Evolutionary conservation across 1,140 invertebrate genomes (phyloP), one percentile per base, ranked within the genome.

Genomic region (Palaemon carinicauda): DNA sequence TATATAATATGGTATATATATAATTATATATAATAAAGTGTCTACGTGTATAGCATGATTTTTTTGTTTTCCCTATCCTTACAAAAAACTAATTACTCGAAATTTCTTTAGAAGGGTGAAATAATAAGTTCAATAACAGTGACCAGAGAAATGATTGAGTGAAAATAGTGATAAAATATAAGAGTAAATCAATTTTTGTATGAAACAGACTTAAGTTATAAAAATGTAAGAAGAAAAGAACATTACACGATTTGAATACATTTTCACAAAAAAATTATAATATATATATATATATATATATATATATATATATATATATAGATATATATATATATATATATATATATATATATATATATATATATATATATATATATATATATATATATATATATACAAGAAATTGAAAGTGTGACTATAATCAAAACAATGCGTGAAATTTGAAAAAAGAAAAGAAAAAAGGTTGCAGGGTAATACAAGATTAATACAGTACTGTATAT

Each of bases 11-110:
- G 74, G 54, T 85, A 77, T 82, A 60, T 31, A 80, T 60, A 60
- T 80, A 56, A 73, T 73, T 71, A 82, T 83, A 86, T 69, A 80
- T 86, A 86, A 86, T 86, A 86, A 86, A 86, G 77, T 86, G 84
- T 86, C 84, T 86, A 86, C 73, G 78, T 86, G 84, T 86, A 86
- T 17, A 27, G 73, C n/a, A 19, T 80, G 24, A 12, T 75, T 84
- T 77, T 77, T 50, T 77, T 65, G 56, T 84, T 53, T 54, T 77
- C 31, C 65, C 53, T 54, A n/a, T 24, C 51, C 53, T 41, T 41
- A 9, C 41, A 41, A 41, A 41, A 41, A 41, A 41, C 41, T 3
- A 12, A 41, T 41, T 41, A 12, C n/a, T n/a, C n/a, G n/a, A n/a
- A n/a, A n/a, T n/a, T n/a, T n/a, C n/a, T n/a, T n/a, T n/a, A n/a